Evolutionary conservation across 2,113 vertebrate genomes (phyloP), one percentile per base, ranked within the genome.

Genomic region (Grammomys dolichurus): DNA sequence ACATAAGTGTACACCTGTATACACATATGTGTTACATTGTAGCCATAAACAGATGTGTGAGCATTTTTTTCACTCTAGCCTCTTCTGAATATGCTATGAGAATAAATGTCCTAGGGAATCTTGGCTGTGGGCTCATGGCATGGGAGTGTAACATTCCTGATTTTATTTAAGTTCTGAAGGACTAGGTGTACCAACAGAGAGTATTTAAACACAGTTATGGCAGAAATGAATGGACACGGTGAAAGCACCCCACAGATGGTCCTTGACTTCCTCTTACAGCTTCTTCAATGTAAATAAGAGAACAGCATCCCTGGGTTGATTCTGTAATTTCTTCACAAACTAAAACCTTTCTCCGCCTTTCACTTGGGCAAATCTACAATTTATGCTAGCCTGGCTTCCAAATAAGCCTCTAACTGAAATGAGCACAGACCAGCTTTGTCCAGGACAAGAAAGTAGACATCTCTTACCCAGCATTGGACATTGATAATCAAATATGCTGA

Each of bases 311-410:
- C 22, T 40, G 33, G 14, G 4, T 17, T 63, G 7, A n/a, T 28
- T 82, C 70, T 87, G 63, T 33, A 87, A 69, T 93, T 93, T 89
- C 54, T 91, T 93, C 56, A 87, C 84, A 89, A 94, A 87, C 87
- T 70, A 40, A 91, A 89, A 56, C 5, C 0, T 54, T 63, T 81
- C 54, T 81, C 54, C 36, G 14, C 19, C 84, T 86, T 65, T 51
- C 54, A 33, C 22, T 78, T 56, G 4, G 58, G 43, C 17, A 76
- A 26, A 75, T 70, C 43, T 84, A 48, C 94, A 80, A 78, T 14
- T 78, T 93, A 73, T 87, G 46, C 17, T 72, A 72, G 14, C 0
- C 70, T 81, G 51, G 48, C 19, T 75, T 70, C 40, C 69, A 84
- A 94, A 69, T 58, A 69, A 90, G 48, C 76, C 82, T 95, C 56